phyloP scores from a whole-genome alignment of 2,888 invertebrate species.

The Thymelicus sylvestris region DNA sequence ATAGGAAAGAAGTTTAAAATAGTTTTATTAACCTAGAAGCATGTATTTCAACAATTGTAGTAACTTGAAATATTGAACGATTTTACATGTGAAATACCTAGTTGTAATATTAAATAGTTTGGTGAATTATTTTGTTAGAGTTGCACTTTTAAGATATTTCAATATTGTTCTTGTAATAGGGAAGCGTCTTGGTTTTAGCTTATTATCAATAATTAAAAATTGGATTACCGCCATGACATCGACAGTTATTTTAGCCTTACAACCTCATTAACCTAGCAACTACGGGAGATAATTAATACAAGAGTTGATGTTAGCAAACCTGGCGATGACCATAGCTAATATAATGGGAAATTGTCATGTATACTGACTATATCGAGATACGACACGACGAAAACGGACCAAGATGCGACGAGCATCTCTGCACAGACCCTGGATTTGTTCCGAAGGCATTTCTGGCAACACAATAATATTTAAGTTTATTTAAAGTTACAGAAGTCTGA shows the following conservation, averaged over 20 bases:
- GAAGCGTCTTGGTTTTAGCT: background rate
- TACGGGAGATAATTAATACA: background rate
- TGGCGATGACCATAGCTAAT: background rate
- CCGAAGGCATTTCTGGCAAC: slow-evolving; percentile 30
- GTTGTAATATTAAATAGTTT: too few relatives aligned
- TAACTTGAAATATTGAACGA: too few relatives aligned
- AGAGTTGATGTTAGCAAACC: background rate
- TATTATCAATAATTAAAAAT: background rate
- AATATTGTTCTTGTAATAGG: too few relatives aligned
- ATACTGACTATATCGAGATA: slow-evolving; percentile 33
- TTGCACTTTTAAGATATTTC: too few relatives aligned
- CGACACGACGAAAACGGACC: slow-evolving; percentile 20
- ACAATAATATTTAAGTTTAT: background rate
- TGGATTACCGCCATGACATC: background rate
- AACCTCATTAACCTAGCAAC: background rate
- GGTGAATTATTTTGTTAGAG: too few relatives aligned
- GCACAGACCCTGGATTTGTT: slow-evolving; percentile 30
- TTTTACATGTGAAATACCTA: too few relatives aligned
- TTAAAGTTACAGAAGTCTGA: background rate
- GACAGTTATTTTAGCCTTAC: background rate
- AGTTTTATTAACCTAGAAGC: background rate
- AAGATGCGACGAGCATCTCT: slow-evolving; percentile 32
- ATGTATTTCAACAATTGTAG: background rate
- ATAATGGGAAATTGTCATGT: background rate
- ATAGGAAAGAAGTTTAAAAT: background rate